These are phyloP conservation scores for Euzetes globulus DNA, from an alignment of 2,888 invertebrate genomes.

Conservation along the genomic window DNA sequence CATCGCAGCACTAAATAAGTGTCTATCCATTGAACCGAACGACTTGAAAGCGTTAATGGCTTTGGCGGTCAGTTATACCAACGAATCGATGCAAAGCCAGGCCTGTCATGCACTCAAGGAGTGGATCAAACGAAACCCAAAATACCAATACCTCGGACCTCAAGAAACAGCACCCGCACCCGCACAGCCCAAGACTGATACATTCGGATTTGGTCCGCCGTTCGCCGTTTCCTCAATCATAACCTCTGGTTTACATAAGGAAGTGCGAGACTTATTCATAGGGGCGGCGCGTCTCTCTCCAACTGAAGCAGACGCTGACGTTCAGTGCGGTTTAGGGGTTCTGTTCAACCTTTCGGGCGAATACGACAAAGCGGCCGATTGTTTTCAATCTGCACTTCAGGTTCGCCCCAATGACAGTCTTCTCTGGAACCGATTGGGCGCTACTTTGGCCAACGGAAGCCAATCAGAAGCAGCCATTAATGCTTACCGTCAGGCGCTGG, in stretches of 20 bases:
- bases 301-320: conserved; percentile 64
- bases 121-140: conserved; percentile 64
- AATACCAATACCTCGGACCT: conserved; percentile 65
- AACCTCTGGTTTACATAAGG: conserved; percentile 53
- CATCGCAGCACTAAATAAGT: conserved; percentile 79
- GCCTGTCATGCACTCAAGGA: conserved; percentile 68
- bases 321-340: conserved; percentile 89
- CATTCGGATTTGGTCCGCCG: neutral
- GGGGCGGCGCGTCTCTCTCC: conserved; percentile 68
- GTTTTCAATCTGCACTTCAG: conserved; percentile 81
- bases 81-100: conserved; percentile 84
- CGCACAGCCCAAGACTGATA: neutral
- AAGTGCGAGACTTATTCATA: conserved; percentile 63
- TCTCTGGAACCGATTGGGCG: conserved; percentile 94
- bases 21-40: conserved; percentile 66
- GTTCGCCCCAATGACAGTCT: conserved; percentile 76
- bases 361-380: conserved; percentile 92
- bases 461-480: conserved; percentile 91
- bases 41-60: conserved; percentile 79
- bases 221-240: neutral
- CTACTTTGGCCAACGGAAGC: conserved; percentile 90
- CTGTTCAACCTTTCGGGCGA: conserved; percentile 89
- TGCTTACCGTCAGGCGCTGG: conserved; percentile 84
- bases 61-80: conserved; percentile 87
- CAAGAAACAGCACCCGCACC: neutral